These are phyloP conservation scores for Philotrypesis tridentata DNA, from an alignment of 1,140 invertebrate genomes.

Conservation along the genomic window DNA sequence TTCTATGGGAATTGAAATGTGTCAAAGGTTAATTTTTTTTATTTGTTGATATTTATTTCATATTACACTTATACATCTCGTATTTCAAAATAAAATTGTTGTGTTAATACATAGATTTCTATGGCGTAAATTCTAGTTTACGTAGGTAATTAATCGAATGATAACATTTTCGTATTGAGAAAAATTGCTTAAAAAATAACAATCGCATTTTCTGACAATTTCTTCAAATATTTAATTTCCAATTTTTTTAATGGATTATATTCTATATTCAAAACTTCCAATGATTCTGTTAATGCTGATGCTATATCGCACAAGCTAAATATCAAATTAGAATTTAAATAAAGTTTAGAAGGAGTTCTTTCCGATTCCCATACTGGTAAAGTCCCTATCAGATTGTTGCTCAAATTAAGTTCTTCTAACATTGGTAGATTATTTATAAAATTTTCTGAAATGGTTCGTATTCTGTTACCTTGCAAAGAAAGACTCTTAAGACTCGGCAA, in stretches of 20 bases:
- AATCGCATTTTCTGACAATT: neutral
- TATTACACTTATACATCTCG: too few relatives aligned
- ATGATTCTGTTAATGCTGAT: neutral
- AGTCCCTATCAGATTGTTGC: neutral
- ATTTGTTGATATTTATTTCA: too few relatives aligned
- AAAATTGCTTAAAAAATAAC: neutral
- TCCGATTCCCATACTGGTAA: neutral
- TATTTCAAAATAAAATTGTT: too few relatives aligned
- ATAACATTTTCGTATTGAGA: too few relatives aligned
- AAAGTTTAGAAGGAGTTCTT: neutral
- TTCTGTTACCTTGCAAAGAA: neutral
- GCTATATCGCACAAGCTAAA: neutral
- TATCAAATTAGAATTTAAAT: neutral
- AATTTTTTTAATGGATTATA: neutral
- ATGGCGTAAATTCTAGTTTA: too few relatives aligned
- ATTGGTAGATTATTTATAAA: neutral
- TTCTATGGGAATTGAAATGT: too few relatives aligned
- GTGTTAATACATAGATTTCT: too few relatives aligned
- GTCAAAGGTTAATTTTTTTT: too few relatives aligned
- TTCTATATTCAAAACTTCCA: neutral
- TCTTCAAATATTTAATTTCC: neutral
- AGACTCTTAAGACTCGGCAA: neutral
- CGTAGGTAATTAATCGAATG: too few relatives aligned
- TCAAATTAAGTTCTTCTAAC: conserved; percentile 12
- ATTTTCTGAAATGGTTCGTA: neutral